These are phyloP conservation scores for Apis laboriosa DNA, from an alignment of 1,140 invertebrate species.

Conservation along the genomic window DNA sequence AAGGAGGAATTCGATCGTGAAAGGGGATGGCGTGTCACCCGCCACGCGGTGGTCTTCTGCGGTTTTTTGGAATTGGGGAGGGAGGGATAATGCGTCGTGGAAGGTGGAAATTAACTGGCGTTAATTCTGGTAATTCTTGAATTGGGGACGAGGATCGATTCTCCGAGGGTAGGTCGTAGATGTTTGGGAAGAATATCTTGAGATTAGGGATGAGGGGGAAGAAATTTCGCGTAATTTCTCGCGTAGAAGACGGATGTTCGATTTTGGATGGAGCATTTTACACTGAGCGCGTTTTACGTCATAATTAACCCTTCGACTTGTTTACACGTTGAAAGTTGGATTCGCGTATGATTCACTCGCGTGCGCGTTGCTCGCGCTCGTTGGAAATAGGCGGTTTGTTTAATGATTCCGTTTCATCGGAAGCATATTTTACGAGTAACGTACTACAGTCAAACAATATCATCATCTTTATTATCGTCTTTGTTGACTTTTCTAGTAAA, in stretches of 20 bases:
- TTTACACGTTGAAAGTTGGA: too few relatives aligned
- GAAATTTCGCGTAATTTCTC: too few relatives aligned
- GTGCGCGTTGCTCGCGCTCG: neutral
- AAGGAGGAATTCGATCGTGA: conserved; percentile 35
- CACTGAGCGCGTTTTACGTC: too few relatives aligned
- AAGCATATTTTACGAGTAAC: neutral
- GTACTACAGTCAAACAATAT: neutral
- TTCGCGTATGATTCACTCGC: neutral
- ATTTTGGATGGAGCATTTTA: neutral
- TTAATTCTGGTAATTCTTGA: conserved; percentile 4
- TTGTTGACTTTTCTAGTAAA: neutral
- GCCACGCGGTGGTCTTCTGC: neutral
- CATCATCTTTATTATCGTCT: neutral
- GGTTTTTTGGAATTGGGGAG: conserved; percentile 18
- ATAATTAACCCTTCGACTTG: neutral
- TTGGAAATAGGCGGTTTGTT: neutral
- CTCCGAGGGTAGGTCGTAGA: too few relatives aligned
- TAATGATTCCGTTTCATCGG: neutral
- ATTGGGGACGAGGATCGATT: too few relatives aligned
- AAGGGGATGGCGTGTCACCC: neutral
- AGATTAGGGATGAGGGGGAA: too few relatives aligned
- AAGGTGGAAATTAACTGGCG: conserved; percentile 41
- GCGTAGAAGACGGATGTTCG: too few relatives aligned
- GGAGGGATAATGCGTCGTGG: neutral
- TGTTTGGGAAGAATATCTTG: too few relatives aligned